phyloP scores from a whole-genome alignment of 1,140 invertebrate genomes.

The Drosophila paulistorum region DNA sequence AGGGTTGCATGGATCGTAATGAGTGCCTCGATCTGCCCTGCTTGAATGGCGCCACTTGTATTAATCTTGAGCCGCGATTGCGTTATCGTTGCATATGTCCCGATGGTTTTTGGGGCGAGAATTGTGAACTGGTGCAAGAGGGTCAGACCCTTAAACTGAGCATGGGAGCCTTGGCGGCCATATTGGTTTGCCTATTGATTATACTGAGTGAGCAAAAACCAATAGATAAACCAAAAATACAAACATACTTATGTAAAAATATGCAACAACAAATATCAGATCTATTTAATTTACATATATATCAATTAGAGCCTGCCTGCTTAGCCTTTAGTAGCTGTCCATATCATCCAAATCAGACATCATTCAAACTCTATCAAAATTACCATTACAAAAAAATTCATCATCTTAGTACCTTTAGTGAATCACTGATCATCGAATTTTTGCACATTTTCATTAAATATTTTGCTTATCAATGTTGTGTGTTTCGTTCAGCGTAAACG shows the following conservation, averaged over 20 bases:
- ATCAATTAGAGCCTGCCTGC: constrained; percentile 64
- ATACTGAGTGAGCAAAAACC: constrained; percentile 92
- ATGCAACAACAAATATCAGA: constrained; percentile 53
- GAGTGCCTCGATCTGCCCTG: constrained; percentile 96
- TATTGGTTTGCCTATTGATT: constrained; percentile 96
- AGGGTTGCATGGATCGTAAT: constrained; percentile 96
- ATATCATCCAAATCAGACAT: constrained; percentile 40
- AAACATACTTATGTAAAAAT: constrained; percentile 8
- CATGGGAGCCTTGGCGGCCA: constrained; percentile 96
- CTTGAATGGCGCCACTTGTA: constrained; percentile 94
- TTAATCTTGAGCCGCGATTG: constrained; percentile 93
- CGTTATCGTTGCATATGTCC: constrained; percentile 93
- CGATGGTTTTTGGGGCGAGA: constrained; percentile 95
- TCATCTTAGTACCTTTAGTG: constrained; percentile 41
- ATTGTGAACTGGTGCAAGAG: constrained; percentile 96
- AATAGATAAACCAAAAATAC: not conserved
- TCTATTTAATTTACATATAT: constrained; percentile 13
- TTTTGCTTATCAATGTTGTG: constrained; percentile 33
- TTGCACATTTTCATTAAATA: constrained; percentile 32
- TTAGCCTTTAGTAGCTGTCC: constrained; percentile 52
- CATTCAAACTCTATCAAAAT: constrained; percentile 19
- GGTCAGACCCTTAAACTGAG: constrained; percentile 95
- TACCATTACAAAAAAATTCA: constrained; percentile 29
- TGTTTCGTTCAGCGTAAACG: constrained; percentile 17
- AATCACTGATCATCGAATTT: constrained; percentile 49